A percentile compares a stretch with the other conserved stretches of the same genome.
These are phyloP conservation scores for Hyles euphorbiae DNA, from an alignment of 1,140 invertebrate species.

Conservation along the genomic window DNA sequence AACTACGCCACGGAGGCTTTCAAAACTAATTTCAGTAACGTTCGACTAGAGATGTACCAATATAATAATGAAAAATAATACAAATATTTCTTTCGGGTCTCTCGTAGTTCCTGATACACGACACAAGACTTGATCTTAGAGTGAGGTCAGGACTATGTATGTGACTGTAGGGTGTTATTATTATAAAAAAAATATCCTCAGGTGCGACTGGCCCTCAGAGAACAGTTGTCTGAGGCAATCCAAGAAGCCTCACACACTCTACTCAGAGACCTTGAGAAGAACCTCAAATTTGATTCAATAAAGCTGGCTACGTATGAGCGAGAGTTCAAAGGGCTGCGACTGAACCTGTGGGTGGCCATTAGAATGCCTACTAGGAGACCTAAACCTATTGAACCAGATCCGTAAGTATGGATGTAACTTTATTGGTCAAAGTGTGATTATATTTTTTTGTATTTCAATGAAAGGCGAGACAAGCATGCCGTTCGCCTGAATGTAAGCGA, in stretches of 20 bases:
- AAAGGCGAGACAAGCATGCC: no score
- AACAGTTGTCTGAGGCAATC: constrained; percentile 47
- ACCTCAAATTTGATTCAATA: constrained; percentile 44
- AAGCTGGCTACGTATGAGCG: constrained; percentile 48
- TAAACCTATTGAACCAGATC: constrained; percentile 47
- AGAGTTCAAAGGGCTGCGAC: constrained; percentile 45
- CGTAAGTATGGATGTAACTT: constrained; percentile 24
- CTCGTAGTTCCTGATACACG: no score
- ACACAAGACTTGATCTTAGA: no score
- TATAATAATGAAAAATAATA: background rate
- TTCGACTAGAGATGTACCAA: background rate
- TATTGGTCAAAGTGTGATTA: background rate
- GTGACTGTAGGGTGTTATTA: background rate
- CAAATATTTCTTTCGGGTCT: no score
- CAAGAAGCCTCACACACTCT: constrained; percentile 53
- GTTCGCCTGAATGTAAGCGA: no score
- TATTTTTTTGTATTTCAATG: no score
- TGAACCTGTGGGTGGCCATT: constrained; percentile 60
- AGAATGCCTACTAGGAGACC: constrained; percentile 53
- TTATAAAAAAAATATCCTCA: constrained; percentile 13
- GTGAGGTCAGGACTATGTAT: no score
- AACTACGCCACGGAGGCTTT: no score
- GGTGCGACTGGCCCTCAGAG: constrained; percentile 48
- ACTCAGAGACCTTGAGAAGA: constrained; percentile 48
- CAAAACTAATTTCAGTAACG: no score